Conservation (phyloP, 64 coral and sea anemone species). For the Orbicella faveolata region DNA sequence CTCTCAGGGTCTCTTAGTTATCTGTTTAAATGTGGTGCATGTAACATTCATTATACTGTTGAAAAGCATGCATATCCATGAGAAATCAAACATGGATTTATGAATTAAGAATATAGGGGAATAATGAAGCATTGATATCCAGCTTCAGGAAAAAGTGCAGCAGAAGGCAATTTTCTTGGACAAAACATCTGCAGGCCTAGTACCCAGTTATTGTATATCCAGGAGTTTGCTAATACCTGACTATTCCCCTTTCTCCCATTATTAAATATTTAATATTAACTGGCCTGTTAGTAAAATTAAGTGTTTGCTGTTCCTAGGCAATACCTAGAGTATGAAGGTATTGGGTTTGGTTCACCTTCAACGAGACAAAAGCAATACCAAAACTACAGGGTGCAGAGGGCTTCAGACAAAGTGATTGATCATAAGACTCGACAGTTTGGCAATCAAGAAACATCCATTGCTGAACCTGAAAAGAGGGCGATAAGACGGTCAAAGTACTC, state of each 20-base stretch:
- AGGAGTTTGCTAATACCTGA: too few relatives aligned
- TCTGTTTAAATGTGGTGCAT: too few relatives aligned
- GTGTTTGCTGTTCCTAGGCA: conserved; percentile 33
- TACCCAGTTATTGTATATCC: too few relatives aligned
- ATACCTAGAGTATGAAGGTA: conserved; percentile 79
- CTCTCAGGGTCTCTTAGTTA: too few relatives aligned
- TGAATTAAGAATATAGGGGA: too few relatives aligned
- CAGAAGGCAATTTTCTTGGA: too few relatives aligned
- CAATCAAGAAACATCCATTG: conserved; percentile 87
- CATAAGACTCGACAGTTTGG: conserved; percentile 72
- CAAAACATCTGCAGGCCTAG: too few relatives aligned
- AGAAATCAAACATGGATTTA: too few relatives aligned
- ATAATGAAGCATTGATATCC: too few relatives aligned
- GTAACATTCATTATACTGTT: too few relatives aligned
- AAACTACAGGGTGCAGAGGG: conserved; percentile 73
- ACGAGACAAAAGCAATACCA: conserved; percentile 77
- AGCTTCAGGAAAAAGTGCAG: too few relatives aligned
- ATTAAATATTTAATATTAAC: neutral
- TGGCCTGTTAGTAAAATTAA: neutral
- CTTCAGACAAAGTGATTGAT: conserved; percentile 74
- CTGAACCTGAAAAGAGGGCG: conserved; percentile 78
- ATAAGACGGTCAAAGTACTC: conserved; percentile 70
- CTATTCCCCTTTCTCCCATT: neutral
- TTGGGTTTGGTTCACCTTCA: conserved; percentile 74
- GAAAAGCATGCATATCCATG: too few relatives aligned